Conservation (phyloP, 2,113 vertebrate genomes). For the Coryphaenoides rupestris region DNA sequence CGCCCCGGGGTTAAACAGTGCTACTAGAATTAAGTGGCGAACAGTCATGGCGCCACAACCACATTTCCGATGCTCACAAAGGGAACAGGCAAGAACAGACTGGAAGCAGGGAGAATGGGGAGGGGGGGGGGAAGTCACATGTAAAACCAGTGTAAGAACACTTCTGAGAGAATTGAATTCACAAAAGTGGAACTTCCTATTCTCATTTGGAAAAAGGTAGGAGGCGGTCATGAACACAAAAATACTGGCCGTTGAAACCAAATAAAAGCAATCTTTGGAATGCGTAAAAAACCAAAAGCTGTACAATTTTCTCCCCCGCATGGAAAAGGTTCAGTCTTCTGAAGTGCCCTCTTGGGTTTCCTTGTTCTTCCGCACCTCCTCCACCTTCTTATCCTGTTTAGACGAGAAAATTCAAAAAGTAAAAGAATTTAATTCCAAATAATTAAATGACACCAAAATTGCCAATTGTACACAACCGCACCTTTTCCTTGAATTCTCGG, state of each 20-base stretch:
- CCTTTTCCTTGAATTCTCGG: constrained; percentile 96
- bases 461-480: constrained; percentile 28
- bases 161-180: constrained; percentile 67
- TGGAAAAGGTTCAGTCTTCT: constrained; percentile 74
- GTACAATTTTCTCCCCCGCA: constrained; percentile 54
- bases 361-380: constrained; percentile 96
- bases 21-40: constrained; percentile 53
- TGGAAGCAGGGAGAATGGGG: constrained; percentile 65
- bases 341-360: constrained; percentile 85
- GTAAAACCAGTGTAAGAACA: constrained; percentile 79
- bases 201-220: constrained; percentile 65
- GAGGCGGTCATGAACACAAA: constrained; percentile 68
- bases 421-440: background rate
- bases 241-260: constrained; percentile 64
- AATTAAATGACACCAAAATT: background rate
- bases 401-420: background rate
- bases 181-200: constrained; percentile 58
- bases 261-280: constrained; percentile 87
- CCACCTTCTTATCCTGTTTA: constrained; percentile 90
- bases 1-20: constrained; percentile 31
- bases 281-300: constrained; percentile 75
- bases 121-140: constrained; percentile 61
- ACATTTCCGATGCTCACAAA: constrained; percentile 41
- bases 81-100: constrained; percentile 54
- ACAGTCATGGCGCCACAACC: constrained; percentile 45